A percentile compares a stretch with the other conserved stretches of the same genome.
These are phyloP conservation scores for Bos javanicus DNA, from an alignment of 2,113 vertebrate species.

Conservation along the genomic window DNA sequence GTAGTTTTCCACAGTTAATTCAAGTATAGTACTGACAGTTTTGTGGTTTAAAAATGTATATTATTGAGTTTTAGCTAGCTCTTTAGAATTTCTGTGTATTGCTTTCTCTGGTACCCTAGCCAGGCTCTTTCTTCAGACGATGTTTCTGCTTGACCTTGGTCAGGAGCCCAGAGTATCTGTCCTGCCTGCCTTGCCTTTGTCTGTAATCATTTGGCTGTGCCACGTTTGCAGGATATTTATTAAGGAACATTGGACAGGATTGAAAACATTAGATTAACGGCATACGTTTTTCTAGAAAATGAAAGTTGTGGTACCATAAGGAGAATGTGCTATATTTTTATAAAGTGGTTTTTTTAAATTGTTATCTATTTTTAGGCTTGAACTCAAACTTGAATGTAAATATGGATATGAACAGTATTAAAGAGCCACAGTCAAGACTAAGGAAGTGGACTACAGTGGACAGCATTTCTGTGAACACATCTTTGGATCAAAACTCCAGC, in stretches of 20 bases:
- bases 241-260: background rate
- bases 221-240: background rate
- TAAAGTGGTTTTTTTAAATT: background rate
- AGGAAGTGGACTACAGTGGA: constrained; percentile 97
- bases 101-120: background rate
- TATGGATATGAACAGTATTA: constrained; percentile 94
- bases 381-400: constrained; percentile 99
- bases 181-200: constrained; percentile 56
- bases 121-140: background rate
- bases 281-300: background rate
- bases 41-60: background rate
- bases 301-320: background rate
- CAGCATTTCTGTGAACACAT: constrained; percentile 91
- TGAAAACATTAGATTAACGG: constrained; percentile 35
- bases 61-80: background rate
- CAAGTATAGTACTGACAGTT: background rate
- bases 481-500: constrained; percentile 97
- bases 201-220: background rate
- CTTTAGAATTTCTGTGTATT: background rate
- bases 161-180: constrained; percentile 11
- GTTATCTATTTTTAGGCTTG: constrained; percentile 85
- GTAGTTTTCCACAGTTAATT: background rate
- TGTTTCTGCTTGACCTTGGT: constrained; percentile 36
- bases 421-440: constrained; percentile 97
- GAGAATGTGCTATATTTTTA: background rate